phyloP scores from a whole-genome alignment of 2,113 vertebrate species.

The Symphodus melops region DNA sequence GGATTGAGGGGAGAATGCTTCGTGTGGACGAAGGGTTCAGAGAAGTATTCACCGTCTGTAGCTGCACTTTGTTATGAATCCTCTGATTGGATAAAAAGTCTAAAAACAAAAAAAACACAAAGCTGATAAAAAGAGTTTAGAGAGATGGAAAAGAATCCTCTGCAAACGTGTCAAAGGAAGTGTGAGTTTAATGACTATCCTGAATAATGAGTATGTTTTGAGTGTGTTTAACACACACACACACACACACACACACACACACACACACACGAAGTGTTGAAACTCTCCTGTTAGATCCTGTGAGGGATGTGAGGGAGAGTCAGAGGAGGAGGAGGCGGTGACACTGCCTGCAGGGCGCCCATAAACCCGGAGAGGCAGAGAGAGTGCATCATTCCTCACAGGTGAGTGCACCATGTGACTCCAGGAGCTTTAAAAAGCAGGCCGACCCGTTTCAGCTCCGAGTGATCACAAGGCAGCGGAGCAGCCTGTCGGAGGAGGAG shows the following conservation, averaged over 20 bases:
- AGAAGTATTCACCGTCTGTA: too few species aligned
- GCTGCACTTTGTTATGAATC: background rate
- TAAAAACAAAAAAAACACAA: background rate
- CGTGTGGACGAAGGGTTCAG: too few species aligned
- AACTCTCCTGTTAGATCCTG: constrained; percentile 55
- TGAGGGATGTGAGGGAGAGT: constrained; percentile 73
- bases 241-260: too few species aligned
- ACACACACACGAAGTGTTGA: constrained; percentile 52
- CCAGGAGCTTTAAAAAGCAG: constrained; percentile 76
- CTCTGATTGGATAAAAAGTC: background rate
- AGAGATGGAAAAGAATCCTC: constrained; percentile 1
- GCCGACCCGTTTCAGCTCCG: constrained; percentile 73
- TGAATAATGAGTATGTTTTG: constrained; percentile 53
- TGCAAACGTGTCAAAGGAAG: constrained; percentile 25
- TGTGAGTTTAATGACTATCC: constrained; percentile 28
- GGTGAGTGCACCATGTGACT: constrained; percentile 81
- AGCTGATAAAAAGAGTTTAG: background rate
- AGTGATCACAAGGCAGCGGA: constrained; percentile 72
- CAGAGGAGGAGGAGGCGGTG: constrained; percentile 73
- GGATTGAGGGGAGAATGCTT: too few species aligned
- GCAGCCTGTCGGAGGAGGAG: constrained; percentile 64
- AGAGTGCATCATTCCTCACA: constrained; percentile 76
- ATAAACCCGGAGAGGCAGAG: constrained; percentile 75
- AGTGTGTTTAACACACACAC: constrained; percentile 30
- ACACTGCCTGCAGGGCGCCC: constrained; percentile 75